Evolutionary conservation across 2,888 invertebrate genomes (phyloP).

Genomic region (Callinectes sapidus): DNA sequence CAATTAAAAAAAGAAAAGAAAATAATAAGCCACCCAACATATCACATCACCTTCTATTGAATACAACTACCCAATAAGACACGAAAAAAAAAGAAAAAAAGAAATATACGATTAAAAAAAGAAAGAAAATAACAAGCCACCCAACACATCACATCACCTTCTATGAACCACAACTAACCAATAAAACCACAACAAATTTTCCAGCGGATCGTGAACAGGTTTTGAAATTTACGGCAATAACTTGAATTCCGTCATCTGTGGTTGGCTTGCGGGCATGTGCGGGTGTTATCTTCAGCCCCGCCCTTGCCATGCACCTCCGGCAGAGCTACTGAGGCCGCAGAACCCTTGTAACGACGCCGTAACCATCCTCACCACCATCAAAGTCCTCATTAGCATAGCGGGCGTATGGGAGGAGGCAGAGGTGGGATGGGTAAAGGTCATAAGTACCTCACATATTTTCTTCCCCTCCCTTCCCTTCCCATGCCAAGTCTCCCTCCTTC

Average conservation of each 20-base stretch:
- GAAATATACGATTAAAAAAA: neutral
- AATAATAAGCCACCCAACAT: neutral
- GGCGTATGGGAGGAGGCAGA: constrained; percentile 29
- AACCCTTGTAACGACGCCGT: constrained; percentile 30
- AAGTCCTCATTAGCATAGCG: constrained; percentile 27
- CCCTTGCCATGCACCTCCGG: neutral
- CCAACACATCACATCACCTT: neutral
- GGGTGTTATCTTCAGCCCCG: constrained; percentile 2
- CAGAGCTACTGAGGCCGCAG: neutral
- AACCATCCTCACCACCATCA: constrained; percentile 4
- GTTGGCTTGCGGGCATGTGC: neutral
- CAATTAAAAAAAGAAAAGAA: neutral
- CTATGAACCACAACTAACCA: neutral
- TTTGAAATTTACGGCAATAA: neutral
- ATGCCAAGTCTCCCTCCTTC: constrained; percentile 23
- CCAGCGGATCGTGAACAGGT: neutral
- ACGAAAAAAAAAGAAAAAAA: neutral
- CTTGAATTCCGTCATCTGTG: neutral
- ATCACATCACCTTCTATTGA: neutral
- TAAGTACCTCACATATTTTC: constrained; percentile 32
- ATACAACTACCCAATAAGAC: neutral
- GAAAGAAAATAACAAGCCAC: neutral
- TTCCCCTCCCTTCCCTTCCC: neutral
- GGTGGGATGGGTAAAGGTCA: neutral
- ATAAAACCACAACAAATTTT: neutral